phyloP scores from a whole-genome alignment of 2,797 vertebrate genomes.

The Loriculus beryllinus region DNA sequence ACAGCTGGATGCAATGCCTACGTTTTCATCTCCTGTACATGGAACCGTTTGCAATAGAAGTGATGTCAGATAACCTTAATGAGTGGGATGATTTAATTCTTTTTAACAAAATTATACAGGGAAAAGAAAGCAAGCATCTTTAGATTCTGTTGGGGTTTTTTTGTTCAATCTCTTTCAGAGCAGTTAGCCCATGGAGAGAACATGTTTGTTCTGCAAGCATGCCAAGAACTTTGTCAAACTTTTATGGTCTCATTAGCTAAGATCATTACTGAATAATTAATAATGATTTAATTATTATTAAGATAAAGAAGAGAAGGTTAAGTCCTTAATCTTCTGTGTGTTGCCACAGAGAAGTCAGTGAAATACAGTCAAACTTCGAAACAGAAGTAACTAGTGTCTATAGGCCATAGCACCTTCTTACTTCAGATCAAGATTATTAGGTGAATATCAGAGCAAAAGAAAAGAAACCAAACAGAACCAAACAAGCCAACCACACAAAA shows the following conservation, averaged over 20 bases:
- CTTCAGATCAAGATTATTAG: background rate
- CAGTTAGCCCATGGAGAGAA: background rate
- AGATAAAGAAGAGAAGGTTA: background rate
- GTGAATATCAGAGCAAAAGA: background rate
- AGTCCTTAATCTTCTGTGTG: background rate
- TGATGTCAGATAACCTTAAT: background rate
- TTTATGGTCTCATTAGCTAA: slow-evolving; percentile 7
- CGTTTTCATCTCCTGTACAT: background rate
- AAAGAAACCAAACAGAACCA: background rate
- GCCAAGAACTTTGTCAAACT: slow-evolving; percentile 3
- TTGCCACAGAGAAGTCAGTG: background rate
- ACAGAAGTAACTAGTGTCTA: background rate
- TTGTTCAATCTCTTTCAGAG: background rate
- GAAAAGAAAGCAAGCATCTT: background rate
- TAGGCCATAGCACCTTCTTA: background rate
- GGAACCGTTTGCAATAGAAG: background rate
- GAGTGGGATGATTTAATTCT: background rate
- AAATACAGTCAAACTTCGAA: background rate
- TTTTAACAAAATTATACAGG: background rate
- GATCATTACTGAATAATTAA: slow-evolving; percentile 13
- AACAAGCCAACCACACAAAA: rapidly evolving
- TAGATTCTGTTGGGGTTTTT: background rate
- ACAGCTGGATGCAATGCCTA: background rate
- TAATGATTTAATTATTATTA: background rate
- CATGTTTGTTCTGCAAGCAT: slow-evolving; percentile 19